A percentile compares a stretch with the other conserved stretches of the same genome.
phyloP scores from a whole-genome alignment of 37 sponge, comb jelly and placozoan genomes.

The Theonella swinhoei region DNA sequence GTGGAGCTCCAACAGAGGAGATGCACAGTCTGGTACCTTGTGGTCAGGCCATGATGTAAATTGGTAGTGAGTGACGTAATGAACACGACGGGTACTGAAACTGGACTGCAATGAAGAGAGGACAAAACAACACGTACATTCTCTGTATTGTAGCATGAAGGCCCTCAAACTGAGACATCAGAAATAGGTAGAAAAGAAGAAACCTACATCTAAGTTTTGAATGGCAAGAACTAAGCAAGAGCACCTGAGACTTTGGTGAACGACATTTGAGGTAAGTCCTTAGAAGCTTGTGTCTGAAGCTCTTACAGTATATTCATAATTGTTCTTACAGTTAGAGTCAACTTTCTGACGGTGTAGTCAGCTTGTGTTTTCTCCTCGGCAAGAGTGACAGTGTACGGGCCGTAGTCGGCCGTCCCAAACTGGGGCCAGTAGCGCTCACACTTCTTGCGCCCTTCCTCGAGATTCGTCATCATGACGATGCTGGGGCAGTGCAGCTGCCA shows the following conservation, averaged over 20 bases:
- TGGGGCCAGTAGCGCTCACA: slow-evolving; percentile 69
- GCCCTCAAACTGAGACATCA: too few relatives aligned
- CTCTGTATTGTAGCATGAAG: too few relatives aligned
- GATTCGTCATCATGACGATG: slow-evolving; percentile 74
- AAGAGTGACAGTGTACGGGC: slow-evolving; percentile 53
- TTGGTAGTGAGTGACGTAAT: slow-evolving; percentile 32
- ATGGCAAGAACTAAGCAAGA: too few relatives aligned
- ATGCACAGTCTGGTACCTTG: slow-evolving; percentile 3
- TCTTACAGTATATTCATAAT: too few relatives aligned
- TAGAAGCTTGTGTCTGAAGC: too few relatives aligned
- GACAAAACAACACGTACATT: neutral
- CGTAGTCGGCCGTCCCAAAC: slow-evolving; percentile 17
- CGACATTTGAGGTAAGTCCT: too few relatives aligned
- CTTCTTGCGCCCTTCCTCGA: slow-evolving; percentile 23
- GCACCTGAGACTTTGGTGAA: too few relatives aligned
- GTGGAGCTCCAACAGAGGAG: slow-evolving; percentile 6
- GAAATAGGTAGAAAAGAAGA: neutral
- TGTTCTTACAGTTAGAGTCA: slow-evolving; percentile 37
- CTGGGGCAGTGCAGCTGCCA: slow-evolving; percentile 42
- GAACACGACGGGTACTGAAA: neutral
- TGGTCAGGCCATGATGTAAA: slow-evolving; percentile 45
- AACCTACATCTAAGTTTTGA: too few relatives aligned
- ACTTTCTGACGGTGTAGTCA: slow-evolving; percentile 37
- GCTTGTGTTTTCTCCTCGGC: slow-evolving; percentile 3
- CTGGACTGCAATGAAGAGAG: neutral